Evolutionary conservation across 2,113 vertebrate genomes (phyloP), one percentile per base, ranked within the genome.

Genomic region (Phalacrocorax aristotelis): DNA sequence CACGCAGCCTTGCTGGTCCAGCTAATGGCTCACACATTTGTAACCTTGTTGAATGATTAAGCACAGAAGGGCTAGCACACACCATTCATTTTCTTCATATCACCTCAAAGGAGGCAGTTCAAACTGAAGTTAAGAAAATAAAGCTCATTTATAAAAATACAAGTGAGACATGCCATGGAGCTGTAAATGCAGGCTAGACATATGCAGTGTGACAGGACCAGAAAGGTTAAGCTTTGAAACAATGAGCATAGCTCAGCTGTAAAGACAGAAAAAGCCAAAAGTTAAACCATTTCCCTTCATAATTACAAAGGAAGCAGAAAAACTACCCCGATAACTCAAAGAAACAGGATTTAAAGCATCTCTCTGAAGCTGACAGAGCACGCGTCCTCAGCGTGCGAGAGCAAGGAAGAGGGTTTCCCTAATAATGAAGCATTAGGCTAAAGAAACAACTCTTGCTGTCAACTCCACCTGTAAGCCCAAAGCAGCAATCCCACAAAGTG

Each of bases 321-420:
- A 40, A 46, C 12, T 60, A 68, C 21, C 55, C 42, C 2, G 9
- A n/a, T 65, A 95, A 76, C 27, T 49, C 26, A 49, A 76, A 82
- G 36, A 87, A 83, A 34, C 1, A 22, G 8, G 36, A 72, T n/a
- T 61, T 72, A 68, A 69, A 30, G 40, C 44, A 90, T 10, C 16
- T 81, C 57, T 32, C 54, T 65, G 34, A 89, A 72, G 83, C 54
- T 89, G 66, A 65, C 34, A 58, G 68, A n/a, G 16, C 3, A 2
- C 1, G 0, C n/a, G 55, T 18, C 52, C 44, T 77, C 62, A 65
- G n/a, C 0, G 0, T 11, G 10, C 0, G 0, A 75, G 7, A 18
- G 58, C 0, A 0, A 74, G 52, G 46, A 77, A 66, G 32, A 51
- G 25, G 40, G 17, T 26, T 80, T 76, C 71, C 52, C 13, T 16